Conservation (phyloP, 1,140 invertebrate genomes). For the Magallana angulata region DNA sequence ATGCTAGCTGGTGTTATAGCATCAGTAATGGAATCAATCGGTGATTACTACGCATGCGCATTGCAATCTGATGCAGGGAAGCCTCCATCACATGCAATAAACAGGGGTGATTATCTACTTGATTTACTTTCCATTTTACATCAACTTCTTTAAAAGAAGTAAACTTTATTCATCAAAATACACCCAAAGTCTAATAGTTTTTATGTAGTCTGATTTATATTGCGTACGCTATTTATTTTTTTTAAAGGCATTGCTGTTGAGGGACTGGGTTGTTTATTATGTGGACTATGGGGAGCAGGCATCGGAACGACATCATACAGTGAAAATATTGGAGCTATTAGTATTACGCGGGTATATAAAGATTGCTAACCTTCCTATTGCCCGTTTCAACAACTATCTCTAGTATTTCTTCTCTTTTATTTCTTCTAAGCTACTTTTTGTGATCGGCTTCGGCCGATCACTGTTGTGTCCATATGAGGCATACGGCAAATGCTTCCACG, state of each 20-base stretch:
- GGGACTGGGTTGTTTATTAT: constrained; percentile 89
- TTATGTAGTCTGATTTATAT: too few species aligned
- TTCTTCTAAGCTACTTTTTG: too few species aligned
- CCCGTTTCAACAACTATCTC: neutral
- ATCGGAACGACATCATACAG: constrained; percentile 91
- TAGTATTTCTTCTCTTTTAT: too few species aligned
- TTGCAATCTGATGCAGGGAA: constrained; percentile 83
- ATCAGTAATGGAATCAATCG: constrained; percentile 77
- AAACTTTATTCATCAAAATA: too few species aligned
- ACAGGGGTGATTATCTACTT: constrained; percentile 81
- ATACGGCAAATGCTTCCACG: too few species aligned
- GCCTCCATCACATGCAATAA: constrained; percentile 89
- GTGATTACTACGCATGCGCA: constrained; percentile 77
- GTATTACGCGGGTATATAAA: constrained; percentile 81
- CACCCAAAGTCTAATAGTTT: too few species aligned
- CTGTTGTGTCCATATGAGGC: too few species aligned
- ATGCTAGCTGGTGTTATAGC: constrained; percentile 73
- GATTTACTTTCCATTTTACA: too few species aligned
- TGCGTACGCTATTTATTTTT: neutral
- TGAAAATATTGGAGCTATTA: constrained; percentile 94
- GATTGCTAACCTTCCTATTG: neutral
- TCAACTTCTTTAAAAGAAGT: too few species aligned
- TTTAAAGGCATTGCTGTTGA: constrained; percentile 88
- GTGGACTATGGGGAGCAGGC: constrained; percentile 89
- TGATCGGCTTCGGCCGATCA: too few species aligned